phyloP scores from a whole-genome alignment of 2,113 vertebrate genomes.

The Ahaetulla prasina region DNA sequence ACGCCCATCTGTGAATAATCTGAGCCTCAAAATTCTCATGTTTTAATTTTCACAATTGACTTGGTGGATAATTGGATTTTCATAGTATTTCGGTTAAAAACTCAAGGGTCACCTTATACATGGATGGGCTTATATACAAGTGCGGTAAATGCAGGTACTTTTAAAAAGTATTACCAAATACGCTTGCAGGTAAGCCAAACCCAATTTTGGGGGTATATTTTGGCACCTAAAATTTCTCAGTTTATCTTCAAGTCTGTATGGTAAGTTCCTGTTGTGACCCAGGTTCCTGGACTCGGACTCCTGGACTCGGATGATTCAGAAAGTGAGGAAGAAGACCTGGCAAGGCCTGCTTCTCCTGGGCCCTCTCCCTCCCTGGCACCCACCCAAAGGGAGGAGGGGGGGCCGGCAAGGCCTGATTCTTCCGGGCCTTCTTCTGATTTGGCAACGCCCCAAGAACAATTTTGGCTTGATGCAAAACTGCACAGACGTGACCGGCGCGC shows the following conservation, averaged over 20 bases:
- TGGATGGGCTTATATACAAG: neutral
- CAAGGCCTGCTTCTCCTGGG: too few species aligned
- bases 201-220: neutral
- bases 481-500: too few species aligned
- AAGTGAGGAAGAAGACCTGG: too few species aligned
- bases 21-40: neutral
- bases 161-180: neutral
- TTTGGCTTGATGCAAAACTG: too few species aligned
- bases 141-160: neutral
- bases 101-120: neutral
- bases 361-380: too few species aligned
- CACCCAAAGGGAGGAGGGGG: too few species aligned
- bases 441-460: too few species aligned
- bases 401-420: too few species aligned
- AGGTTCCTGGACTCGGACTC: too few species aligned
- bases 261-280: too few species aligned
- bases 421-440: too few species aligned
- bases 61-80: neutral
- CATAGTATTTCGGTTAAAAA: neutral
- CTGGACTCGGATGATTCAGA: too few species aligned
- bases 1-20: neutral
- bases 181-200: neutral
- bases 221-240: neutral
- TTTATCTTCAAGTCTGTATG: neutral
- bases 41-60: neutral